phyloP scores from a whole-genome alignment of 2,797 vertebrate genomes.

The Cyprinodon diabolis region DNA sequence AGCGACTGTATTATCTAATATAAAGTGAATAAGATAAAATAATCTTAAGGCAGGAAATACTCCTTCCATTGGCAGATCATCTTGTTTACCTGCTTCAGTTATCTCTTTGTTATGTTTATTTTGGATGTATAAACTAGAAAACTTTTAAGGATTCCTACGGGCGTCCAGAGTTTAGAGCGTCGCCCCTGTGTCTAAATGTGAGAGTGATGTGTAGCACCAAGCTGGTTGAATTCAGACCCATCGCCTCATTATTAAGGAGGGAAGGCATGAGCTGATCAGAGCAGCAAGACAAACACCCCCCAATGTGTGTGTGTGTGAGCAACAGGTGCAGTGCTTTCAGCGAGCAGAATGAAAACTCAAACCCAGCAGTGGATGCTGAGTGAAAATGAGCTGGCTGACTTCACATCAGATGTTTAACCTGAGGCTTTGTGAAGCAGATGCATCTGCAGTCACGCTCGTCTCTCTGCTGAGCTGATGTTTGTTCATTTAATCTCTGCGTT shows the following conservation, averaged over 20 bases:
- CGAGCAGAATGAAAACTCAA: background rate
- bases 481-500: conserved; percentile 9
- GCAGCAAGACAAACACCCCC: conserved; percentile 27
- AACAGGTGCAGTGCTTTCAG: conserved; percentile 31
- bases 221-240: conserved; percentile 23
- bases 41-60: too few species aligned
- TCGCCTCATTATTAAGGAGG: conserved; percentile 38
- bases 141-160: background rate
- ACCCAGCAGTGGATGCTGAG: background rate
- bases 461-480: background rate
- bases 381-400: background rate
- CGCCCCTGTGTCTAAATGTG: background rate
- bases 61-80: too few species aligned
- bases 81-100: too few species aligned
- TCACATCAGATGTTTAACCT: conserved; percentile 7
- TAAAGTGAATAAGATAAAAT: too few species aligned
- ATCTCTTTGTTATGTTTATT: background rate
- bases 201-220: background rate
- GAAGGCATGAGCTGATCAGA: conserved; percentile 30
- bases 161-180: background rate
- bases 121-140: background rate
- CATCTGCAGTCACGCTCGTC: background rate
- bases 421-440: background rate
- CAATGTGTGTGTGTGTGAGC: conserved; percentile 17
- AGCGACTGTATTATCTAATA: too few species aligned